Conservation (phyloP, 1,140 invertebrate species). For the Acromyrmex echinatior region DNA sequence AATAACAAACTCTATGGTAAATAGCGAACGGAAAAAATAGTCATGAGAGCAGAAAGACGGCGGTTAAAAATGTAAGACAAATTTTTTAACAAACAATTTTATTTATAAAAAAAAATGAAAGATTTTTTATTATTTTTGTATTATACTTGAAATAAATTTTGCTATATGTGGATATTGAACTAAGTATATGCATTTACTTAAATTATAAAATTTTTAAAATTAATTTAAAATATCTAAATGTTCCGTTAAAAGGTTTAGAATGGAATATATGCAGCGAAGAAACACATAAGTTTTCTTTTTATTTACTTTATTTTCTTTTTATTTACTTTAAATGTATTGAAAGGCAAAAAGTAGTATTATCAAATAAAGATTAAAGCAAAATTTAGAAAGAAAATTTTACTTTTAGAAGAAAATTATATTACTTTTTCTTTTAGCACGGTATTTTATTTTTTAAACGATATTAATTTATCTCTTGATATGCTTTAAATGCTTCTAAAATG, state of each 20-base stretch:
- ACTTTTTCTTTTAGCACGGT: not conserved
- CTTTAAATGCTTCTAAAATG: not conserved
- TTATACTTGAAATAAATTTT: not conserved
- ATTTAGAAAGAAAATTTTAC: not conserved
- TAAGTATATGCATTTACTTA: slow-evolving; percentile 1
- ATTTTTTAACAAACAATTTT: slow-evolving; percentile 8
- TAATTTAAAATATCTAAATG: not conserved
- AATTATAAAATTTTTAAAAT: not conserved
- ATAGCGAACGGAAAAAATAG: slow-evolving; percentile 34
- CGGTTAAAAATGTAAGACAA: slow-evolving; percentile 50
- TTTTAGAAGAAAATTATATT: not conserved
- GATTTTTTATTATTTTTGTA: not conserved
- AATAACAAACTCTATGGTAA: slow-evolving; percentile 65
- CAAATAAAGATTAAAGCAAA: not conserved
- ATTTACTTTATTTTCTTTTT: not conserved
- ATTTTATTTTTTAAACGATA: not conserved
- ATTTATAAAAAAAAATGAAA: too few species aligned
- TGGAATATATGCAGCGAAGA: not conserved
- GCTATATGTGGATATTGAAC: not conserved
- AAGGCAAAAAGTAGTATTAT: not conserved
- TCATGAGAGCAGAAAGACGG: not conserved
- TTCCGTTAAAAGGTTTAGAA: not conserved
- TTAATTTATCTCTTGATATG: not conserved
- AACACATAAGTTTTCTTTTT: not conserved
- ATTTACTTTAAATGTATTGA: not conserved